phyloP scores from a whole-genome alignment of 2,888 invertebrate genomes.

The Magallana nippona region DNA sequence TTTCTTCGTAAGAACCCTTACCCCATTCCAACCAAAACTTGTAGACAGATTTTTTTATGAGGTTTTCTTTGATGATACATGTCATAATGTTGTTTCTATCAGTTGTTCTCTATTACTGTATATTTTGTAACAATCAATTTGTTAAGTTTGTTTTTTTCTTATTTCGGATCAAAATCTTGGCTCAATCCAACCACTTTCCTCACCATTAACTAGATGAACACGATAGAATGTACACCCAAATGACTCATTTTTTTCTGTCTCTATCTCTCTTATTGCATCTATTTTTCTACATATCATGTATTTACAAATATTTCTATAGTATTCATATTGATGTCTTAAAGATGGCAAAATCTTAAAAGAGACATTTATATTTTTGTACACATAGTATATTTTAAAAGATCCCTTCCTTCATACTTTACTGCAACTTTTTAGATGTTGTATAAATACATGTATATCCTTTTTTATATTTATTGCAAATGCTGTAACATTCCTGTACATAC shows the following conservation, averaged over 20 bases:
- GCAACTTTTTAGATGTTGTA: too few relatives aligned
- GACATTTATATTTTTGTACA: neutral
- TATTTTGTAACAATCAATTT: too few relatives aligned
- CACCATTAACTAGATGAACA: too few relatives aligned
- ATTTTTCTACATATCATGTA: slow-evolving; percentile 13
- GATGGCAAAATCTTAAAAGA: neutral
- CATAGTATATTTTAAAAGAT: neutral
- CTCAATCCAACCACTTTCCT: neutral
- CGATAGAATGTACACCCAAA: neutral
- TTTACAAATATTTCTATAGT: slow-evolving; percentile 22
- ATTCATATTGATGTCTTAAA: neutral
- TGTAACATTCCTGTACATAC: too few relatives aligned
- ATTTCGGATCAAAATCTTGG: neutral
- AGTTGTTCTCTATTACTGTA: too few relatives aligned
- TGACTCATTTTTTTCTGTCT: slow-evolving; percentile 7
- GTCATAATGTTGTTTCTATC: too few relatives aligned
- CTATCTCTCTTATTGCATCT: neutral
- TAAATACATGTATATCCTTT: too few relatives aligned
- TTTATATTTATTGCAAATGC: neutral
- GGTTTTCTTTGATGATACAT: too few relatives aligned
- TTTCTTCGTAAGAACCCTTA: too few relatives aligned
- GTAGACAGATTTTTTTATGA: too few relatives aligned
- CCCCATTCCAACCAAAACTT: too few relatives aligned
- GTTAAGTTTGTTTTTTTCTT: too few relatives aligned
- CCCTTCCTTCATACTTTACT: neutral